Conservation (phyloP, 2,113 vertebrate species). For the Coreoperca whiteheadi region DNA sequence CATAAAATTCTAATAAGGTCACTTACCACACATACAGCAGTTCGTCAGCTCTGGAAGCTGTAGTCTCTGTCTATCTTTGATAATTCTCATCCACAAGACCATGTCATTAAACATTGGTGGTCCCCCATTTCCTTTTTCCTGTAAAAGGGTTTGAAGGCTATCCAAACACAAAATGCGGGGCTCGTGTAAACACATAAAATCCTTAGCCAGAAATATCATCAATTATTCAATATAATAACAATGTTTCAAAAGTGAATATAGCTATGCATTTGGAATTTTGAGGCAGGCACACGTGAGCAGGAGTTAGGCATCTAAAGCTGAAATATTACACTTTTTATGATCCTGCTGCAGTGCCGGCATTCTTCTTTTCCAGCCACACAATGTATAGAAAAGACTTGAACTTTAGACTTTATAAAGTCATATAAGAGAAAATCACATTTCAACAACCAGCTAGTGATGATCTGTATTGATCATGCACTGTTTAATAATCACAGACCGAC, state of each 20-base stretch:
- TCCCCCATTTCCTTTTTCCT: conserved; percentile 79
- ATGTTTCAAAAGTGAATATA: conserved; percentile 36
- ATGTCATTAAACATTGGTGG: conserved; percentile 69
- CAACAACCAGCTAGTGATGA: background rate
- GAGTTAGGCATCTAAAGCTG: background rate
- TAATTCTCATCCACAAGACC: conserved; percentile 40
- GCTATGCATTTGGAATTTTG: conserved; percentile 6
- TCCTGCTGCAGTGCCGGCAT: background rate
- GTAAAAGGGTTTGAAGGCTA: conserved; percentile 65
- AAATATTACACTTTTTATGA: background rate
- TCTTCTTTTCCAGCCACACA: background rate
- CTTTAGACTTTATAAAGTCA: background rate
- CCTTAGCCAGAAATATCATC: conserved; percentile 53
- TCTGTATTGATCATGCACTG: background rate
- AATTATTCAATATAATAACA: conserved; percentile 64
- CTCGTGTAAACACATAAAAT: conserved; percentile 84
- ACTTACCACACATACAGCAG: background rate
- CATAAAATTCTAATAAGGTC: conserved; percentile 24
- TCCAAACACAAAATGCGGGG: conserved; percentile 71
- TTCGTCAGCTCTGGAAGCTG: conserved; percentile 24
- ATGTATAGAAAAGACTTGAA: background rate
- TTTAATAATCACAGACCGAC: background rate
- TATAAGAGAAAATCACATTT: background rate
- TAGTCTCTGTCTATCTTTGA: conserved; percentile 35
- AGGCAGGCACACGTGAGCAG: conserved; percentile 25